Evolutionary conservation across 2,797 vertebrate species (phyloP).

Genomic region (Oreochromis mossambicus): DNA sequence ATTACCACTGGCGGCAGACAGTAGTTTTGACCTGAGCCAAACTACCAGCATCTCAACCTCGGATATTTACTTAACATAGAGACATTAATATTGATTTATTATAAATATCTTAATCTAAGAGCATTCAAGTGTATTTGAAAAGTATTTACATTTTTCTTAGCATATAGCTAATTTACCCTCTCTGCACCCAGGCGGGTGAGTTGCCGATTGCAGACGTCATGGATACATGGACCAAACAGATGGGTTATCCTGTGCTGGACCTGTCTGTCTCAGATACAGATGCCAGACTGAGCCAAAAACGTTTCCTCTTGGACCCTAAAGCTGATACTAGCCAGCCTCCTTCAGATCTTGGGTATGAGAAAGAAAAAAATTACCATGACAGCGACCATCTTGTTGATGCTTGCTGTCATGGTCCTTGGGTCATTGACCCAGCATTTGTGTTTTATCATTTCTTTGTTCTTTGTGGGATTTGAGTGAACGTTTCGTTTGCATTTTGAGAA

Average conservation of each 20-base stretch:
- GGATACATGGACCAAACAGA: conserved; percentile 97
- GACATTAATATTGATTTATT: not conserved
- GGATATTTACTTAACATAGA: not conserved
- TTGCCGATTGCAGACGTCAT: conserved; percentile 83
- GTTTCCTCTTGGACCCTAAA: conserved; percentile 87
- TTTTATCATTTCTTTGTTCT: no score
- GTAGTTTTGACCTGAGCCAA: not conserved
- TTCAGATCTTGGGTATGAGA: conserved; percentile 60
- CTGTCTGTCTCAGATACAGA: conserved; percentile 46
- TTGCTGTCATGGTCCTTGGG: not conserved
- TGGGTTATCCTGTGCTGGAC: conserved; percentile 90
- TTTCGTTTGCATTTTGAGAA: no score
- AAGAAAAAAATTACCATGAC: not conserved
- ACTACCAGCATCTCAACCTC: not conserved
- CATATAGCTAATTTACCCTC: not conserved
- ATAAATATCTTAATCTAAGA: not conserved
- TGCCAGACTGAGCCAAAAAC: conserved; percentile 74
- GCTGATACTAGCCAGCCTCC: conserved; percentile 73
- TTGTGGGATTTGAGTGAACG: no score
- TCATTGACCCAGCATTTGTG: not conserved
- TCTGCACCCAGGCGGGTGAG: conserved; percentile 77
- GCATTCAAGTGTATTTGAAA: not conserved
- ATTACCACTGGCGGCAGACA: not conserved
- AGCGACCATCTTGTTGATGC: not conserved
- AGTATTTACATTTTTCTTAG: not conserved